phyloP scores from a whole-genome alignment of 2,888 invertebrate species.

The Amblyjoppa proteus region DNA sequence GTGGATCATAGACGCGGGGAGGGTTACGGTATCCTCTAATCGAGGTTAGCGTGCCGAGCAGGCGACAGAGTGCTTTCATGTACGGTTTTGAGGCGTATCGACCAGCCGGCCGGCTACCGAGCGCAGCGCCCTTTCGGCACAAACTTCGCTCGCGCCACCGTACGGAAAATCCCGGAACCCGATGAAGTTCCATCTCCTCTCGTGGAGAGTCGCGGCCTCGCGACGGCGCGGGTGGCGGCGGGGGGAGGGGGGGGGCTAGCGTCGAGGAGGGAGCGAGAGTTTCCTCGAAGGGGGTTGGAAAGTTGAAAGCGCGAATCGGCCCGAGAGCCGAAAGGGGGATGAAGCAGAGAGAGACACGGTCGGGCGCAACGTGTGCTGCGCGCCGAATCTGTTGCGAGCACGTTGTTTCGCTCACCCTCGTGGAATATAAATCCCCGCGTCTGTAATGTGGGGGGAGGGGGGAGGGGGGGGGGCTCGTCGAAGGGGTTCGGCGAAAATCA shows the following conservation, averaged over 20 bases:
- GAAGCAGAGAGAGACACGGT: conserved; percentile 36
- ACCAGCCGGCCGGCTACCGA: conserved; percentile 70
- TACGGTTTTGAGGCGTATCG: conserved; percentile 75
- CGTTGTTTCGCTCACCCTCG: conserved; percentile 64
- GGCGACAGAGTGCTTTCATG: conserved; percentile 71
- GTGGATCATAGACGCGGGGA: conserved; percentile 59
- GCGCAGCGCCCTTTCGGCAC: conserved; percentile 68
- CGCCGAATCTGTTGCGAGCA: conserved; percentile 64
- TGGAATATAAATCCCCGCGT: conserved; percentile 10
- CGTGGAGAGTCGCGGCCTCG: conserved; percentile 34
- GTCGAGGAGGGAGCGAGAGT: too few relatives aligned
- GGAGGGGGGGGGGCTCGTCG: background rate
- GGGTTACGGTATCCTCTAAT: conserved; percentile 70
- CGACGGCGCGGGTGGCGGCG: background rate
- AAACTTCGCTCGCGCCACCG: conserved; percentile 58
- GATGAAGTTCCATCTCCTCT: conserved; percentile 34
- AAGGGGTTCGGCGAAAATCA: conserved; percentile 24
- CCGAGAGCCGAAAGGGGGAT: conserved; percentile 6
- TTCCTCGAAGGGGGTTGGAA: conserved; percentile 29
- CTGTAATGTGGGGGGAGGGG: background rate
- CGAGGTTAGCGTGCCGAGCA: conserved; percentile 81
- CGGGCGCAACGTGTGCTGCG: conserved; percentile 67
- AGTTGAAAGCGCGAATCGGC: conserved; percentile 26
- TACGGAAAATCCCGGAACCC: conserved; percentile 52
- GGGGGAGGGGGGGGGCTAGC: background rate